phyloP scores from a whole-genome alignment of 2,113 vertebrate species.

The Clarias gariepinus region DNA sequence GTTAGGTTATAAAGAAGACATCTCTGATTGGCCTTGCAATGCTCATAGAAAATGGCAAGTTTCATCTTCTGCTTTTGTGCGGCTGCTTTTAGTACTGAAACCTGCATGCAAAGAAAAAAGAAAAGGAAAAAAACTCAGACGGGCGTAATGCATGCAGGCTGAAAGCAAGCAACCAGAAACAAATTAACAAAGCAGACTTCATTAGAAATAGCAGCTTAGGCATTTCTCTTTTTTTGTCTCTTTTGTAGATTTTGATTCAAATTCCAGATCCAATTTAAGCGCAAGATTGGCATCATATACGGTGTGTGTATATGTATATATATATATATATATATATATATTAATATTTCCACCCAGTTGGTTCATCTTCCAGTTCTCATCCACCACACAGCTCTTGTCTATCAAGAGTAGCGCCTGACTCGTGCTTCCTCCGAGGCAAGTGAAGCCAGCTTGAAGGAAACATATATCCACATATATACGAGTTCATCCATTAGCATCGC shows the following conservation, averaged over 20 bases:
- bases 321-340: too few species aligned
- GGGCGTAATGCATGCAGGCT: not conserved
- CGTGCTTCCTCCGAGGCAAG: not conserved
- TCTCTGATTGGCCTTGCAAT: conserved; percentile 58
- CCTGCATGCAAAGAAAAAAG: not conserved
- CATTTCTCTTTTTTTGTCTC: too few species aligned
- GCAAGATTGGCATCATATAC: not conserved
- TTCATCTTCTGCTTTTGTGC: conserved; percentile 41
- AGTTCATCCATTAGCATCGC: not conserved
- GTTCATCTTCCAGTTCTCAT: too few species aligned
- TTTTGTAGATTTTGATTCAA: too few species aligned
- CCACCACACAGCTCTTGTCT: not conserved
- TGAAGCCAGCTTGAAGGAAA: not conserved
- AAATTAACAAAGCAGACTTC: not conserved
- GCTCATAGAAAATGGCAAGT: conserved; percentile 32
- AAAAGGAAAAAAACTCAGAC: not conserved
- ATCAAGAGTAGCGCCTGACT: too few species aligned
- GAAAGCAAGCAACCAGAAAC: not conserved
- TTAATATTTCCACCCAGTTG: not conserved
- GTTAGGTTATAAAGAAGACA: conserved; percentile 57
- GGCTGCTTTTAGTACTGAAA: conserved; percentile 28
- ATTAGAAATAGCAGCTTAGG: not conserved
- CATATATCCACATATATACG: not conserved
- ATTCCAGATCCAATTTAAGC: too few species aligned
- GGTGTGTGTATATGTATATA: too few species aligned